Evolutionary conservation across 2,888 invertebrate species (phyloP).

Genomic region (Atrina japonica): DNA sequence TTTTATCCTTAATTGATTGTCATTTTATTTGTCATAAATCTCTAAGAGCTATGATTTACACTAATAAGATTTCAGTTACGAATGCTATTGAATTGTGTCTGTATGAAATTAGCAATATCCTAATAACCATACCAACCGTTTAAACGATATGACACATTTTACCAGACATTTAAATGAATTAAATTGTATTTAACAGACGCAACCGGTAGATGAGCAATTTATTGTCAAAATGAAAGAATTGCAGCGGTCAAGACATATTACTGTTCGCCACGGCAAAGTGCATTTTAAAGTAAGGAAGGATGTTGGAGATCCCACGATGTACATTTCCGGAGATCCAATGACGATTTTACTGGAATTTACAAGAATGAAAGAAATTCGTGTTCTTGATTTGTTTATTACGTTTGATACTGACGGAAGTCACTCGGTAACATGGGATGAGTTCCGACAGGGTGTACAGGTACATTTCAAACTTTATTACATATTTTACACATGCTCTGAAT

Average conservation of each 20-base stretch:
- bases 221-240: conserved; percentile 7
- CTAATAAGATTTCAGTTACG: too few species aligned
- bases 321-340: conserved; percentile 34
- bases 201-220: conserved; percentile 35
- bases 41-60: too few species aligned
- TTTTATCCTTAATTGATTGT: background rate
- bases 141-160: too few species aligned
- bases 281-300: conserved; percentile 1
- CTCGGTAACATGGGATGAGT: conserved; percentile 41
- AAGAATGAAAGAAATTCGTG: conserved; percentile 28
- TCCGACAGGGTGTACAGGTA: conserved; percentile 35
- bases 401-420: conserved; percentile 37
- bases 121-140: too few species aligned
- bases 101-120: too few species aligned
- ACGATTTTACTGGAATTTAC: conserved; percentile 33
- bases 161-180: too few species aligned
- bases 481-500: too few species aligned
- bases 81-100: too few species aligned
- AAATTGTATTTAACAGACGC: conserved; percentile 11
- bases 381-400: conserved; percentile 33
- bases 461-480: background rate
- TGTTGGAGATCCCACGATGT: conserved; percentile 32
- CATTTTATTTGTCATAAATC: background rate
- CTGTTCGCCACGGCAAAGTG: conserved; percentile 27
- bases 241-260: conserved; percentile 1